Conservation (phyloP, 1,140 invertebrate species). For the Microvelia longipes region DNA sequence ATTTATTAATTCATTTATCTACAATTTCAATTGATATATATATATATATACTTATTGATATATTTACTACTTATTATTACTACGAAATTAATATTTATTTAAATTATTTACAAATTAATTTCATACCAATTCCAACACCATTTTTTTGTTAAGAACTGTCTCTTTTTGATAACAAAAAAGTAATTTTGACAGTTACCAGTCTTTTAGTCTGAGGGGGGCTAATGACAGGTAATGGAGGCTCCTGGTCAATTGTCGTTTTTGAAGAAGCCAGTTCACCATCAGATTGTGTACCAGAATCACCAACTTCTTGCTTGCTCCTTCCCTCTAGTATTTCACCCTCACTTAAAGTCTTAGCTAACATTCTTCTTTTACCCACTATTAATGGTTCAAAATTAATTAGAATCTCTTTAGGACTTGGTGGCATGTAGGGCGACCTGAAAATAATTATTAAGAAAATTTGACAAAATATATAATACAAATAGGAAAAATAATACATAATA, state of each 20-base stretch:
- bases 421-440: slow-evolving; percentile 19
- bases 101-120: too few relatives aligned
- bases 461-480: neutral
- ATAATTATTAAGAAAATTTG: too few relatives aligned
- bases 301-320: slow-evolving; percentile 27
- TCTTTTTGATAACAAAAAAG: too few relatives aligned
- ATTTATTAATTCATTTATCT: too few relatives aligned
- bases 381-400: slow-evolving; percentile 62
- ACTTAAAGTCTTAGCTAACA: slow-evolving; percentile 59
- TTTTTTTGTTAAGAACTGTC: too few relatives aligned
- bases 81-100: too few relatives aligned
- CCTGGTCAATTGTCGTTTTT: neutral
- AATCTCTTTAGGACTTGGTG: slow-evolving; percentile 40
- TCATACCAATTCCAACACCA: too few relatives aligned
- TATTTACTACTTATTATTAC: too few relatives aligned
- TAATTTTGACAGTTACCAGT: too few relatives aligned
- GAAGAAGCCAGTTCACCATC: slow-evolving; percentile 15
- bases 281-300: slow-evolving; percentile 20
- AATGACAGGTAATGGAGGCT: neutral
- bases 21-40: too few relatives aligned
- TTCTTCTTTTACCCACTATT: slow-evolving; percentile 36
- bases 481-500: too few relatives aligned
- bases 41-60: too few relatives aligned
- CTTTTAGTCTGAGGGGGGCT: neutral
- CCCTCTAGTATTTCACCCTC: slow-evolving; percentile 62